Base-by-base conservation (phyloP, 2,888 invertebrate species). In the Epiblema foenella region DNA sequence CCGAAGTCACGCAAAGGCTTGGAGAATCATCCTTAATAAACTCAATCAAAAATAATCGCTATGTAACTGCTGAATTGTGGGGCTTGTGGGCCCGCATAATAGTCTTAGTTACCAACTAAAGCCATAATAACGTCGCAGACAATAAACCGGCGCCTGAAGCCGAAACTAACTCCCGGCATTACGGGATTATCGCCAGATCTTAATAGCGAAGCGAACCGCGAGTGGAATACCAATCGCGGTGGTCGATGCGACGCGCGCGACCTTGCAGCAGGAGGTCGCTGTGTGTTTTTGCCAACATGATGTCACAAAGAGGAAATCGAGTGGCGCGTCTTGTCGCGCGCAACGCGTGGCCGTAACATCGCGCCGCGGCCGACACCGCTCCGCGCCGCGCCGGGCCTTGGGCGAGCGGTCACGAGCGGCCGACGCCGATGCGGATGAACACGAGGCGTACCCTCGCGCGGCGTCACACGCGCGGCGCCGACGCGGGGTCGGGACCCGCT, bases 171-270 rank as follows among this genome's bases (percentile, higher is more conserved):
- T 57, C 39, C 62, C 65, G 24, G 46, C 20, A 18, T 52, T 54
- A 8, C 51, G 60, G 66, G 65, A 60, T 70, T 66, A 70, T 70
- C 70, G 70, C 69, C 66, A 20, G 57, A 72, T 72, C 63, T 72
- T 62, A 71, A 66, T 62, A 56, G 59, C 49, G 63, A 29, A 46
- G 69, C 46, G 46, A 60, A 17, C 58, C 42, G 29, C 52, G 58
- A 33, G 51, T 54, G 63, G 56, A 58, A 63, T 70, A 68, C 46
- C 54, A 69, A 69, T 42, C 29, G 54, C 42, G 57, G 39, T 58
- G 12, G 18, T 18, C 62, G 62, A 54, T 42, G 42, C 54, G n/a
- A 46, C 60, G 46, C n/a, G 60, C 24, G 60, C 60, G 60, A 17
- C 60, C 60, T 60, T 29, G 59, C 46, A 9, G 15, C 39, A 8